Conservation (phyloP, 1,140 invertebrate species). For the Drosophila micromelanica region DNA sequence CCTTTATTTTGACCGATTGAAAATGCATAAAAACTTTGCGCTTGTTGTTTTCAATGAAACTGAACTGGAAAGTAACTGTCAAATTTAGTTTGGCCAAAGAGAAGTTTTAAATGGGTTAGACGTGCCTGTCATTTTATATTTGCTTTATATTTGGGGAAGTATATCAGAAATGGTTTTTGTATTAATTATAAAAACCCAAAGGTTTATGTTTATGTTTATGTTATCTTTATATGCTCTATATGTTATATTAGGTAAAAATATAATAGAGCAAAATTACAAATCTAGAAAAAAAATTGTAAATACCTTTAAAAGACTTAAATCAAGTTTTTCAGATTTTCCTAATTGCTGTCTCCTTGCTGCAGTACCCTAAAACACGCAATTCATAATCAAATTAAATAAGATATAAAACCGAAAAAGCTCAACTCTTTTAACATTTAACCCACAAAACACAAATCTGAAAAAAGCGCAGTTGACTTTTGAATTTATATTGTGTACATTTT, state of each 20-base stretch:
- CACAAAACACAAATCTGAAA: constrained; percentile 28
- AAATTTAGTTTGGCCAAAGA: constrained; percentile 13
- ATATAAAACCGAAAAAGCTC: constrained; percentile 3
- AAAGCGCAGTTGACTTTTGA: constrained; percentile 63
- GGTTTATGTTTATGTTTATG: no score
- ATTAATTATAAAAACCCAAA: no score
- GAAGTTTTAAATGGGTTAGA: constrained; percentile 1
- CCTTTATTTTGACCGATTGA: constrained; percentile 38
- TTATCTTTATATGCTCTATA: no score
- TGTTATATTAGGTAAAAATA: no score
- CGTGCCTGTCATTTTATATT: neutral
- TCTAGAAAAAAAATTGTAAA: no score
- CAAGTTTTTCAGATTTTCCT: no score
- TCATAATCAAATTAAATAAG: constrained; percentile 7
- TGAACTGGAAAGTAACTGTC: constrained; percentile 42
- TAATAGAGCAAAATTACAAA: no score
- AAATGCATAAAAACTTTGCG: constrained; percentile 58
- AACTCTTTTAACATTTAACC: constrained; percentile 20
- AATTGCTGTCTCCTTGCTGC: no score
- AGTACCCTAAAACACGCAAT: no score
- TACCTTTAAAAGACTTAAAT: no score
- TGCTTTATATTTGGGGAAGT: neutral
- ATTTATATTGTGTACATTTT: constrained; percentile 72
- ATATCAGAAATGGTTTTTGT: no score
- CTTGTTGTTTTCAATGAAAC: constrained; percentile 54